phyloP scores from a whole-genome alignment of 2,113 vertebrate genomes.

The Antennarius striatus region DNA sequence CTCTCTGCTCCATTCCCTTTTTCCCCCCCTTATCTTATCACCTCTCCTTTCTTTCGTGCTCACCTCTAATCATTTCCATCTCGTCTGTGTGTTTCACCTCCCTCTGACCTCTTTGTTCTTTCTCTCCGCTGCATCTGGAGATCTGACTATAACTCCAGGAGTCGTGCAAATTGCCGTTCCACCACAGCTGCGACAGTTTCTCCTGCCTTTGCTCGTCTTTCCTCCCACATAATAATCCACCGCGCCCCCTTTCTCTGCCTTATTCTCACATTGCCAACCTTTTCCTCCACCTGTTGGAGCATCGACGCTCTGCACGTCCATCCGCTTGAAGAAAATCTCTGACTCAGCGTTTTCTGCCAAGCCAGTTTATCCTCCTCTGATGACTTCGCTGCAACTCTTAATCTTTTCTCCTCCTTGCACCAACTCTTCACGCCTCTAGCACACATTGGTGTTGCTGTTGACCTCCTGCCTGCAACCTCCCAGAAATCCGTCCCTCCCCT shows the following conservation, averaged over 20 bases:
- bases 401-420: slow-evolving; percentile 16
- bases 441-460: not conserved
- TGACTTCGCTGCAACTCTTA: slow-evolving; percentile 36
- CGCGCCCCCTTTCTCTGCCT: slow-evolving; percentile 16
- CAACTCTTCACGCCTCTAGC: slow-evolving; percentile 8
- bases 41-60: slow-evolving; percentile 6
- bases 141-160: slow-evolving; percentile 40
- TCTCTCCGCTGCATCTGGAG: slow-evolving; percentile 9
- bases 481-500: slow-evolving; percentile 16
- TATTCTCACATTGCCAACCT: not conserved
- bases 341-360: slow-evolving; percentile 44
- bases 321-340: slow-evolving; percentile 40
- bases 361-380: slow-evolving; percentile 46
- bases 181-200: slow-evolving; percentile 18
- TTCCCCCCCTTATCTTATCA: slow-evolving; percentile 34
- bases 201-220: slow-evolving; percentile 1
- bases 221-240: slow-evolving; percentile 15
- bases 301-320: slow-evolving; percentile 3
- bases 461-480: slow-evolving; percentile 30
- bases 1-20: slow-evolving; percentile 16
- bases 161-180: slow-evolving; percentile 23
- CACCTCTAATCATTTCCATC: slow-evolving; percentile 22
- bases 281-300: slow-evolving; percentile 27
- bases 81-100: slow-evolving; percentile 24
- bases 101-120: slow-evolving; percentile 33